These are phyloP conservation scores for Syngnathus acus DNA, from an alignment of 2,797 vertebrate species.

Conservation along the genomic window DNA sequence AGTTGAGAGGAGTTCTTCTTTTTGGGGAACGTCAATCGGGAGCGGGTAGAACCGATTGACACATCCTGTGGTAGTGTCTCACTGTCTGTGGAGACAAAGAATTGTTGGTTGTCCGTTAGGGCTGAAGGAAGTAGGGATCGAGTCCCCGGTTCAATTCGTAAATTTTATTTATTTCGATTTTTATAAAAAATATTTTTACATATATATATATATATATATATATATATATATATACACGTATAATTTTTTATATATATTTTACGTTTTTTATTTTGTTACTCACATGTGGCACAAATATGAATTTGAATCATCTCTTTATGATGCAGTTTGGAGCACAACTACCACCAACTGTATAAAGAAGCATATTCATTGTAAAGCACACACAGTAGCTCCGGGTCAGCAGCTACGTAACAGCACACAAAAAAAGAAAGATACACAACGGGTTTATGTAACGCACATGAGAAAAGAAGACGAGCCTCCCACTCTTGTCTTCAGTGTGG, in stretches of 20 bases:
- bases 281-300: not conserved
- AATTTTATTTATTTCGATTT: no score
- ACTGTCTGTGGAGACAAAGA: conserved; percentile 70
- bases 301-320: not conserved
- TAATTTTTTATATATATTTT: no score
- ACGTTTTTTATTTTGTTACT: not conserved
- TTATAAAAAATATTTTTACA: no score
- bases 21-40: not conserved
- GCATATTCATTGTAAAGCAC: not conserved
- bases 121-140: not conserved
- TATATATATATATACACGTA: no score
- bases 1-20: conserved; percentile 40
- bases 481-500: conserved; percentile 17
- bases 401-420: not conserved
- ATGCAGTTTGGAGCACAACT: not conserved
- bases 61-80: conserved; percentile 82
- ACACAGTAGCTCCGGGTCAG: conserved; percentile 36
- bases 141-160: no score
- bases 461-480: conserved; percentile 22
- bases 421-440: conserved; percentile 27
- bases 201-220: no score
- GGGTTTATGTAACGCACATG: conserved; percentile 50
- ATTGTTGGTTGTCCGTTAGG: not conserved
- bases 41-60: conserved; percentile 4
- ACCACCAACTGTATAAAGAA: not conserved